Evolutionary conservation across 2,797 vertebrate species (phyloP), one percentile per base, ranked within the genome.

Genomic region (Bucorvus abyssinicus): DNA sequence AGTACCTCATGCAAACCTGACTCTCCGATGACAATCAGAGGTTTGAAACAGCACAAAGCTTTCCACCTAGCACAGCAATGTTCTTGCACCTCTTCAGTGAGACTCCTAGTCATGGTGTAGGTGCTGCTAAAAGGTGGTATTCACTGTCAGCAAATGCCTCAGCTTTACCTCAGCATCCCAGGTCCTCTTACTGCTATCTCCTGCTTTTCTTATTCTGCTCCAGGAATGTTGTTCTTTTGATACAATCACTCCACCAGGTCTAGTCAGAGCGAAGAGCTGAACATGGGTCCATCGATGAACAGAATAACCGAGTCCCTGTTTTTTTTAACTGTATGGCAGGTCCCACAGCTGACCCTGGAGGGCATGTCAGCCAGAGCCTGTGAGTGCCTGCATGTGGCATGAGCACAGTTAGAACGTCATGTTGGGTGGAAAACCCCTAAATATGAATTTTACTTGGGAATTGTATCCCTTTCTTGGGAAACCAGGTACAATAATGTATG

Each of bases 381-480:
- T 2, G 57, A 38, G 10, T 12, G 12, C 8, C 3, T 7, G 4
- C 1, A 3, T 0, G 3, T 0, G 7, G 23, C 17, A 1, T 4
- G 5, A 24, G 19, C 30, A 26, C 13, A 4, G 23, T 3, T 14
- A 34, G 42, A 57, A 34, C 32, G 36, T 27, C 1, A 14, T 3
- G 57, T 3, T 6, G 8, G 63, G 27, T 9, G 24, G n/a, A 71
- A 69, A 44, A 8, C 20, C 32, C 63, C 60, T 13, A 68, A 32
- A 8, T 14, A 27, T 1, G 2, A 49, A 49, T 82, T 82, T 42
- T 47, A 18, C 34, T 42, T 56, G 53, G 59, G 45, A 57, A 84
- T 4, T 29, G 20, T 27, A 69, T 57, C 30, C 19, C 45, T 68
- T 40, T 56, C 44, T 9, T 21, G n/a, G 53, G 55, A 68, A 64